phyloP scores from a whole-genome alignment of 2,888 invertebrate species.

The Uropetala carovei region DNA sequence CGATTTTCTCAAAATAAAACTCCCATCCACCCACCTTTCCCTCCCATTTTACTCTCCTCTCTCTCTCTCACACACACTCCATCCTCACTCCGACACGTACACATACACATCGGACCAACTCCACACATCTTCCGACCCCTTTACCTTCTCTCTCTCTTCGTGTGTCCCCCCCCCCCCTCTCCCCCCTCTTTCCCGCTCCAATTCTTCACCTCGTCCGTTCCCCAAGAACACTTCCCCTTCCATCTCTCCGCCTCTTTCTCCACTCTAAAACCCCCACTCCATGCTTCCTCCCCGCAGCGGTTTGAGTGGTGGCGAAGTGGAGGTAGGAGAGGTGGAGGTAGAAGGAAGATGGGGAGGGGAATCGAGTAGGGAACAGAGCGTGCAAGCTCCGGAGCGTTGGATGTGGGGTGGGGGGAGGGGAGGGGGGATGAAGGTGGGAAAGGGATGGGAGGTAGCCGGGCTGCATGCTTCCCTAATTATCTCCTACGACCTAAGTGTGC shows the following conservation, averaged over 20 bases:
- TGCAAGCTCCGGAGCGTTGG: slow-evolving; percentile 6
- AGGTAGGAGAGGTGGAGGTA: background rate
- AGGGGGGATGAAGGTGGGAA: background rate
- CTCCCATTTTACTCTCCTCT: no score
- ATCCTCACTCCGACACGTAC: no score
- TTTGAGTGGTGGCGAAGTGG: background rate
- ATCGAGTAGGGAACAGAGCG: background rate
- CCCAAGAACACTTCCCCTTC: background rate
- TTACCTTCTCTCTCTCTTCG: background rate
- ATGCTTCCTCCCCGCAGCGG: background rate
- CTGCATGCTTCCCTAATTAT: slow-evolving; percentile 59
- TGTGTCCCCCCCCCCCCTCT: background rate
- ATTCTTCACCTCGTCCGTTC: background rate
- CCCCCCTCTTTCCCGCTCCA: background rate
- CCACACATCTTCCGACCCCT: no score
- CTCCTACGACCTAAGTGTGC: slow-evolving; percentile 39
- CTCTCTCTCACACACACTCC: no score
- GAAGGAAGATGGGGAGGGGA: background rate
- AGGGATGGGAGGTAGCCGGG: background rate
- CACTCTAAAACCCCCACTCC: background rate
- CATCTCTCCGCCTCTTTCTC: background rate
- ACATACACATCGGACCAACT: no score
- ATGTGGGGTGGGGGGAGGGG: no score
- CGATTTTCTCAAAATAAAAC: slow-evolving; percentile 17
- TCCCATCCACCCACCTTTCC: background rate